Evolutionary conservation across 2,113 vertebrate species (phyloP), one percentile per base, ranked within the genome.

Genomic region (Phalacrocorax aristotelis): DNA sequence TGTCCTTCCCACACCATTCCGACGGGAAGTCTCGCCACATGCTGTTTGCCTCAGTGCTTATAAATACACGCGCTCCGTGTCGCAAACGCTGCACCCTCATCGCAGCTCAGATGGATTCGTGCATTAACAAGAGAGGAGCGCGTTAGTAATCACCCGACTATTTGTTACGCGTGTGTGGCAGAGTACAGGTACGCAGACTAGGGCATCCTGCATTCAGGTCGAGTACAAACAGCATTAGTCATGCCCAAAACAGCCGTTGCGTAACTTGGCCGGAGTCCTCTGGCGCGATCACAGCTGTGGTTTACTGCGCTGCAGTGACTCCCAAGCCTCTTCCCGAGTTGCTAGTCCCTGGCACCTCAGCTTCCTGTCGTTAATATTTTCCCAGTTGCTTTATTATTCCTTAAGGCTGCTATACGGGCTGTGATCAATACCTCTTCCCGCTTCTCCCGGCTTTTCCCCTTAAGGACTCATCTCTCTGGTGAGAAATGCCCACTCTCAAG

Each of bases 61-160:
- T 20, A 58, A 32, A 2, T 8, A 12, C 25, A 6, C 1, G 0
- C 0, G 29, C 38, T 71, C 17, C 3, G 0, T 5, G 29, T 27
- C 9, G 16, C 29, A 30, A 55, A 55, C 54, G 29, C 54, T 30
- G 29, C 20, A 1, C 15, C 16, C 32, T 25, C 12, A 1, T 22
- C 0, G 0, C 16, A 8, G 44, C 75, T 80, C 1, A 0, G 22
- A 1, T 12, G 48, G 58, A 40, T 70, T 74, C 36, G 2, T n/a
- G 51, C 49, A 6, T 38, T 32, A 12, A 5, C 44, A 32, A 51
- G 52, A 54, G 16, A 16, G 70, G 27, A 23, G 14, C 3, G 5
- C 2, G 3, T 72, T 48, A 14, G 72, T 30, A 40, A 66, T 25
- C 44, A 1, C 16, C 15, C 64, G 3, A 2, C 32, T 51, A 5